Conservation (phyloP, 1,140 invertebrate species). For the Pseudomyrmex cubaensis region DNA sequence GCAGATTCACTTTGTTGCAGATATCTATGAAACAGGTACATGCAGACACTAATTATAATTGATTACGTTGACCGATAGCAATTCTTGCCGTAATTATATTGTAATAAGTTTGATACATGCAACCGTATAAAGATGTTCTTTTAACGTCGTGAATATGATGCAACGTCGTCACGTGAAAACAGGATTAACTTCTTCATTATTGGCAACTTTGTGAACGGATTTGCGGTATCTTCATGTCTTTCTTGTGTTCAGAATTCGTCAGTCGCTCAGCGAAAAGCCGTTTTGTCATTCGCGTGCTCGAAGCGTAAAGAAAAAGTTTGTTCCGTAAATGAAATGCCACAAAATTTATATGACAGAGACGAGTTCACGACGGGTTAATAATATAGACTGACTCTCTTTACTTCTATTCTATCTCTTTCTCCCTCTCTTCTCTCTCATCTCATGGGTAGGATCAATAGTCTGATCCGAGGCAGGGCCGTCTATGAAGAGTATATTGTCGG, state of each 20-base stretch:
- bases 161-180: slow-evolving; percentile 3
- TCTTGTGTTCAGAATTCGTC: slow-evolving; percentile 8
- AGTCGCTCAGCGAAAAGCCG: slow-evolving; percentile 29
- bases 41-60: slow-evolving; percentile 3
- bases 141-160: slow-evolving; percentile 6
- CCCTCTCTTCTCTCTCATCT: slow-evolving; percentile 66
- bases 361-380: slow-evolving; percentile 59
- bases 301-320: slow-evolving; percentile 13
- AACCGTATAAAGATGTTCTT: not conserved
- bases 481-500: slow-evolving; percentile 36
- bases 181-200: slow-evolving; percentile 22
- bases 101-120: not conserved
- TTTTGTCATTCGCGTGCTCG: slow-evolving; percentile 26
- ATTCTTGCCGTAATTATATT: slow-evolving; percentile 5
- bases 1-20: too few relatives aligned
- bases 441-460: slow-evolving; percentile 78
- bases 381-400: slow-evolving; percentile 28
- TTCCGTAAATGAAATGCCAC: slow-evolving; percentile 32
- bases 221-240: slow-evolving; percentile 5
- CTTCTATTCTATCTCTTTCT: slow-evolving; percentile 24
- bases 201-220: slow-evolving; percentile 7
- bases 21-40: not conserved
- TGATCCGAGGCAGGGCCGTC: slow-evolving; percentile 74
- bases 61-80: not conserved
- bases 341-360: slow-evolving; percentile 60